Percentiles rank a stretch among this genome's conserved stretches.
These are phyloP conservation scores for Latheticus oryzae DNA, from an alignment of 2,888 invertebrate species.

Conservation along the genomic window DNA sequence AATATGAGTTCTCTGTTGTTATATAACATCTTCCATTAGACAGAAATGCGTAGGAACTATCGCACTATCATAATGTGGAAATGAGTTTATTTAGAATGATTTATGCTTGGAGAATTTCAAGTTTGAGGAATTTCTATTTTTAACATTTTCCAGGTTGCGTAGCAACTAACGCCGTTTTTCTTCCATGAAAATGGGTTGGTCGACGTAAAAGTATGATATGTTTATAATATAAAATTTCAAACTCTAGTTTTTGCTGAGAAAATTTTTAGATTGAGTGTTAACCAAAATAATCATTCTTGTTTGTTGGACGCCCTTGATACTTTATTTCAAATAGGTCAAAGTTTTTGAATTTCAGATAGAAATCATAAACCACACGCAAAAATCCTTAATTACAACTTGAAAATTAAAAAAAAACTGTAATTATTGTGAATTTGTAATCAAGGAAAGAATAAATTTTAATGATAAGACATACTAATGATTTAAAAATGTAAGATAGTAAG, in stretches of 20 bases:
- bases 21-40: constrained; percentile 17
- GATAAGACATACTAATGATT: no score
- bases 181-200: constrained; percentile 13
- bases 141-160: constrained; percentile 19
- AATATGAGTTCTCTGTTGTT: constrained; percentile 6
- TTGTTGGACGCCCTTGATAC: no score
- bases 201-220: not conserved
- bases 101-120: constrained; percentile 14
- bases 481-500: not conserved
- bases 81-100: constrained; percentile 27
- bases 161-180: constrained; percentile 18
- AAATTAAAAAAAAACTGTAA: constrained; percentile 11
- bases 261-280: no score
- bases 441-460: constrained; percentile 6
- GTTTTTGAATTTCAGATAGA: no score
- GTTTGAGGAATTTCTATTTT: constrained; percentile 27
- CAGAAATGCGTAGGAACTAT: constrained; percentile 22
- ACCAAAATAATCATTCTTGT: no score
- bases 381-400: constrained; percentile 1
- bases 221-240: no score
- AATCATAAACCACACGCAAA: constrained; percentile 10
- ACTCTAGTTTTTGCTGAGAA: no score
- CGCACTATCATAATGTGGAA: constrained; percentile 19
- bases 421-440: constrained; percentile 3
- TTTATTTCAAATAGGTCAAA: no score